A percentile compares a stretch with the other conserved stretches of the same genome.
Conservation (phyloP, 2,113 vertebrate species). For the Phoxinus phoxinus region DNA sequence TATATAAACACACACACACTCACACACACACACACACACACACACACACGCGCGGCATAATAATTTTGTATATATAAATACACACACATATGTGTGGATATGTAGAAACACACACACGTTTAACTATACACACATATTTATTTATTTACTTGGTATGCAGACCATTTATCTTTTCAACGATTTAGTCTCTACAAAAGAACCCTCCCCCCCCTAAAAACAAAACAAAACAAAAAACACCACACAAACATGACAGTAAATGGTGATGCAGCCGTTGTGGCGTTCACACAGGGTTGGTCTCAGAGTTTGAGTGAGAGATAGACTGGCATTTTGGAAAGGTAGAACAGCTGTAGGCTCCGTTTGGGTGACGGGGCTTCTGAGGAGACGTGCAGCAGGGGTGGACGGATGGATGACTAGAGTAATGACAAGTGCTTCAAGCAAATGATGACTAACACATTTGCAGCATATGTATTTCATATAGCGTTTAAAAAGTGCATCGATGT, state of each 20-base stretch:
- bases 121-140: no score
- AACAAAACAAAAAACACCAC: no score
- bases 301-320: neutral
- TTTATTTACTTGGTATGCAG: no score
- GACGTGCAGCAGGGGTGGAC: constrained; percentile 44
- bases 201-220: neutral
- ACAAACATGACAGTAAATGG: neutral
- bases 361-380: constrained; percentile 22
- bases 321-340: constrained; percentile 46
- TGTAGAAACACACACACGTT: no score
- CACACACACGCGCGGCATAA: no score
- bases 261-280: constrained; percentile 17
- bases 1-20: no score
- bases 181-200: neutral
- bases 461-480: constrained; percentile 45
- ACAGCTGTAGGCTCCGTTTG: constrained; percentile 40
- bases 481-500: constrained; percentile 52
- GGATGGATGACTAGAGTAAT: constrained; percentile 59
- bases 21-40: no score
- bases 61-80: no score
- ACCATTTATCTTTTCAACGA: neutral
- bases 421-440: constrained; percentile 61
- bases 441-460: constrained; percentile 64
- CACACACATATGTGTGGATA: no score
- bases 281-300: constrained; percentile 15